Evolutionary conservation across 2,797 vertebrate species (phyloP), one percentile per base, ranked within the genome.

Genomic region (Lithobates sylvaticus): DNA sequence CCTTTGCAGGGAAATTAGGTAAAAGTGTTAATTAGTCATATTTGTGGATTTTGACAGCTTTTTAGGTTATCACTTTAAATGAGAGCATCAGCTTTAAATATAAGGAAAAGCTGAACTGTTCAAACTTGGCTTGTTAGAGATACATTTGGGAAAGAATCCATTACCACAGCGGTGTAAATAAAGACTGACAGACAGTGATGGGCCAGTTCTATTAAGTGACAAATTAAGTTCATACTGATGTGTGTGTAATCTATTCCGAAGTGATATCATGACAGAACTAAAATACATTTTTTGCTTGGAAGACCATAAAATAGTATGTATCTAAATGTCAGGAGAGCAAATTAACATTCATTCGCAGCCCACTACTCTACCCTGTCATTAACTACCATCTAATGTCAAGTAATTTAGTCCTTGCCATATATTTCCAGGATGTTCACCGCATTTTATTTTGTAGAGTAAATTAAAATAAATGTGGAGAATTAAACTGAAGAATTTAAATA

Each of bases 321-420:
- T 34, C 69, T 72, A 39, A 72, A 72, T 72, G 69, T 72, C 69
- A 72, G 34, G 27, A n/a, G 3, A 36, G 32, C 29, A 72, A 39
- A 72, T 72, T 39, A 72, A 23, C 69, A 72, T 72, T 72, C 34
- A 72, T 39, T 16, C 69, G 36, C 65, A 72, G 69, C 23, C 18
- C 16, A 72, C 29, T 72, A 72, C 36, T 72, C 34, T 39, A 72
- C 29, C 8, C 65, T 29, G 65, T 13, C 65, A 67, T 27, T 39
- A 67, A 13, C 26, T 10, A 29, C n/a, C 65, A 29, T 26, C 26
- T 67, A 67, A 67, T 27, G 65, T 26, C 61, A 65, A 26, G 61
- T 26, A 26, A 26, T 26, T 9, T 29, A 67, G n/a, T 29, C 27
- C 0, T 10, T 67, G 26, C n/a, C 27, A 29, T 67, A 29, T 26